These are phyloP conservation scores for Malthinus flaveolus DNA, from an alignment of 2,888 invertebrate genomes.

Conservation along the genomic window DNA sequence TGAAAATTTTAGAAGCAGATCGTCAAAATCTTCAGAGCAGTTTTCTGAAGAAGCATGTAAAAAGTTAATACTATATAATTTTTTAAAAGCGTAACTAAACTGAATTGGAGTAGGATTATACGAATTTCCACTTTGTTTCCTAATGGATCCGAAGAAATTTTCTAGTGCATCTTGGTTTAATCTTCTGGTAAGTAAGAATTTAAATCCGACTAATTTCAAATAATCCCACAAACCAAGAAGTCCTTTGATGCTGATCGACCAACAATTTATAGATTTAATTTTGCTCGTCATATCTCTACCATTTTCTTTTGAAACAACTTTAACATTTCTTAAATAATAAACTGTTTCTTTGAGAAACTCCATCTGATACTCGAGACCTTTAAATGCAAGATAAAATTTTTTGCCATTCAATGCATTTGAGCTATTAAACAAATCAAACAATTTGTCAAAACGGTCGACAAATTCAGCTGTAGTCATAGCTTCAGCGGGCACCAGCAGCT, in stretches of 20 bases:
- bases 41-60: constrained; percentile 6
- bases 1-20: too few species aligned
- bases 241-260: constrained; percentile 29
- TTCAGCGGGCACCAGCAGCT: constrained; percentile 24
- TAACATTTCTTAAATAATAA: too few species aligned
- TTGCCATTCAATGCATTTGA: too few species aligned
- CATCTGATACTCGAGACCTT: too few species aligned
- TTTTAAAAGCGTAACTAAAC: constrained; percentile 28
- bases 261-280: constrained; percentile 23
- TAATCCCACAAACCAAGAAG: constrained; percentile 28
- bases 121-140: constrained; percentile 29
- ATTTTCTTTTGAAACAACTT: too few species aligned
- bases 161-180: constrained; percentile 33
- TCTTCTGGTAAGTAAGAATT: constrained; percentile 29
- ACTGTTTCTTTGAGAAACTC: too few species aligned
- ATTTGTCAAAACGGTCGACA: constrained; percentile 33
- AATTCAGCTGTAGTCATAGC: constrained; percentile 26
- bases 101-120: constrained; percentile 34
- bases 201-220: constrained; percentile 20
- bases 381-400: too few species aligned
- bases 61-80: constrained; percentile 27
- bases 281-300: constrained; percentile 23
- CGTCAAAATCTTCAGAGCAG: constrained; percentile 1
- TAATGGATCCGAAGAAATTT: constrained; percentile 32
- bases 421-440: constrained; percentile 37